Conservation (phyloP, 35 echinoderm and acorn worm genomes). For the Apostichopus californicus region DNA sequence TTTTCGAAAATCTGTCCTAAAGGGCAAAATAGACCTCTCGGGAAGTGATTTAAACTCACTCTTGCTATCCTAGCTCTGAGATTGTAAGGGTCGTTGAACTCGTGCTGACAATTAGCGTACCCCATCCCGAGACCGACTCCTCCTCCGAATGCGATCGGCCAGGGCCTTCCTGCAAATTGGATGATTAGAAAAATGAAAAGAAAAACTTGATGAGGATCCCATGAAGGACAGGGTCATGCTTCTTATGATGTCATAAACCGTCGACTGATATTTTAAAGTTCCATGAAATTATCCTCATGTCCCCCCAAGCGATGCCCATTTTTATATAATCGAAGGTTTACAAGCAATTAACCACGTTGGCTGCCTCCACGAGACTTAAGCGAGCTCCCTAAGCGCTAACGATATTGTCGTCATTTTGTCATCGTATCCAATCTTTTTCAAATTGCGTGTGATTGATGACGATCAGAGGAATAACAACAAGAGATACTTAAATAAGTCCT, state of each 20-base stretch:
- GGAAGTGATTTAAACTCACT: conserved; percentile 43
- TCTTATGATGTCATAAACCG: background rate
- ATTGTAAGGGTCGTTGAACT: conserved; percentile 91
- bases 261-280: background rate
- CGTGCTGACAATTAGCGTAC: conserved; percentile 88
- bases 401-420: background rate
- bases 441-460: too few relatives aligned
- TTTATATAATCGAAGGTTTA: background rate
- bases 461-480: too few relatives aligned
- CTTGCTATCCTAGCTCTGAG: conserved; percentile 79
- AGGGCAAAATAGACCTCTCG: too few relatives aligned
- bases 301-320: background rate
- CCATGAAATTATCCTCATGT: background rate
- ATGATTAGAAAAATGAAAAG: background rate
- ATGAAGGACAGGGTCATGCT: background rate
- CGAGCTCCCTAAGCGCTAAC: background rate
- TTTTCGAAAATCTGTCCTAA: too few relatives aligned
- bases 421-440: too few relatives aligned
- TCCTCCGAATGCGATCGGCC: conserved; percentile 89
- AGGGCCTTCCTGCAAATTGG: conserved; percentile 74
- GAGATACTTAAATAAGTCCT: too few relatives aligned
- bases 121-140: conserved; percentile 92
- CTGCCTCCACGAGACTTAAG: background rate
- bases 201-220: background rate
- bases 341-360: background rate